These are phyloP conservation scores for Aptenodytes patagonicus DNA, from an alignment of 2,113 vertebrate species.

Conservation along the genomic window DNA sequence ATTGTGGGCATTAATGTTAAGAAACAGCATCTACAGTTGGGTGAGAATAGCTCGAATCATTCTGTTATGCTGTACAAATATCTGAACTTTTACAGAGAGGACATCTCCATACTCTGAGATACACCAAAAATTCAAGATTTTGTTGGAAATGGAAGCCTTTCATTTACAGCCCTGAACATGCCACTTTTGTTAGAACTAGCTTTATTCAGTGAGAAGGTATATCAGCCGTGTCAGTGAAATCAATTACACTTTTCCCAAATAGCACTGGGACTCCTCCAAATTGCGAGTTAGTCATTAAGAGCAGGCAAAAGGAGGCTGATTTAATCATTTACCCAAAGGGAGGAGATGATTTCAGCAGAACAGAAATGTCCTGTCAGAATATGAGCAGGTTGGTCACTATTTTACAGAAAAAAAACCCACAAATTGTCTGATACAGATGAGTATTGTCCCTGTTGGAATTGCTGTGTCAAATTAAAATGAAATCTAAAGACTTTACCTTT, in stretches of 20 bases:
- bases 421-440: neutral
- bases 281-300: neutral
- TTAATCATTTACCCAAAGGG: neutral
- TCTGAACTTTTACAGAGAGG: neutral
- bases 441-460: neutral
- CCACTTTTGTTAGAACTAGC: neutral
- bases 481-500: neutral
- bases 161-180: neutral
- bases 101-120: neutral
- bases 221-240: neutral
- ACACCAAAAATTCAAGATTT: neutral
- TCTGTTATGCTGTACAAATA: neutral
- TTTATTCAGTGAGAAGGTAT: neutral
- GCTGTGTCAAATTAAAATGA: neutral
- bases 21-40: neutral
- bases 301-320: neutral
- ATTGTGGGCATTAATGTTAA: neutral
- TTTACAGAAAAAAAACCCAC: neutral
- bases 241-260: neutral
- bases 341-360: neutral
- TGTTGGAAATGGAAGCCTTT: neutral
- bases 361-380: neutral
- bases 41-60: neutral
- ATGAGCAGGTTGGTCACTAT: neutral
- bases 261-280: neutral